These are phyloP conservation scores for Oncorhynchus nerka DNA, from an alignment of 2,113 vertebrate species.

Conservation along the genomic window DNA sequence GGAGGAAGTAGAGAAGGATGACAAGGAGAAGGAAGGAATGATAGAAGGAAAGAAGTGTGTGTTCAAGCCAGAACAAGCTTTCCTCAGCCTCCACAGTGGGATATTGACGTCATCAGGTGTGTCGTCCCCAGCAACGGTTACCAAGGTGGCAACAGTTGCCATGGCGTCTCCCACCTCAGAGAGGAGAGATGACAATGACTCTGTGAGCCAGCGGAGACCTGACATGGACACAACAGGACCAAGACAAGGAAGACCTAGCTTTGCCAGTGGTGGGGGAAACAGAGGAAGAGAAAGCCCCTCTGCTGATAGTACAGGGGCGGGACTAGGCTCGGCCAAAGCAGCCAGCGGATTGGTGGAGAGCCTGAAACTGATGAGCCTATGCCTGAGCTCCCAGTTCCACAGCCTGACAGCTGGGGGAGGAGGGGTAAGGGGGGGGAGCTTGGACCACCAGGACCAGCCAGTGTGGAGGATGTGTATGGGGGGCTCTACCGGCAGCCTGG, in stretches of 20 bases:
- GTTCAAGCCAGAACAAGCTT: conserved; percentile 40
- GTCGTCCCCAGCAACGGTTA: conserved; percentile 21
- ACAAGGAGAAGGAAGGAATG: conserved; percentile 21
- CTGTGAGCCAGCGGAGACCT: conserved; percentile 72
- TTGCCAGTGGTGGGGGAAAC: conserved; percentile 9
- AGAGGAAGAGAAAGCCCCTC: conserved; percentile 72
- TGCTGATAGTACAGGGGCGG: conserved; percentile 39
- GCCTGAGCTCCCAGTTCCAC: conserved; percentile 90
- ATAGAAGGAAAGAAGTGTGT: conserved; percentile 12
- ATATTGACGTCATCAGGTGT: conserved; percentile 27
- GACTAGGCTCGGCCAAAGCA: conserved; percentile 49
- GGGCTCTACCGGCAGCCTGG: conserved; percentile 74
- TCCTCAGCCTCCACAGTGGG: too few relatives aligned
- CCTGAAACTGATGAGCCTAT: conserved; percentile 93
- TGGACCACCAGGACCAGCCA: conserved; percentile 82
- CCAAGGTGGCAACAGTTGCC: conserved; percentile 8
- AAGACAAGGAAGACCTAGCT: not conserved
- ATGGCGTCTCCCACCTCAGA: conserved; percentile 87
- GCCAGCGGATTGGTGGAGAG: conserved; percentile 85
- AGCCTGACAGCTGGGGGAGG: conserved; percentile 60
- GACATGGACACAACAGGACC: conserved; percentile 72
- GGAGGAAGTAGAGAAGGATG: conserved; percentile 78
- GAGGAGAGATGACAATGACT: conserved; percentile 86
- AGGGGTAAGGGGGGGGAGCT: not conserved
- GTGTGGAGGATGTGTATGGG: conserved; percentile 95